Evolutionary conservation across 2,888 invertebrate species (phyloP).

Genomic region (Sipha maydis): DNA sequence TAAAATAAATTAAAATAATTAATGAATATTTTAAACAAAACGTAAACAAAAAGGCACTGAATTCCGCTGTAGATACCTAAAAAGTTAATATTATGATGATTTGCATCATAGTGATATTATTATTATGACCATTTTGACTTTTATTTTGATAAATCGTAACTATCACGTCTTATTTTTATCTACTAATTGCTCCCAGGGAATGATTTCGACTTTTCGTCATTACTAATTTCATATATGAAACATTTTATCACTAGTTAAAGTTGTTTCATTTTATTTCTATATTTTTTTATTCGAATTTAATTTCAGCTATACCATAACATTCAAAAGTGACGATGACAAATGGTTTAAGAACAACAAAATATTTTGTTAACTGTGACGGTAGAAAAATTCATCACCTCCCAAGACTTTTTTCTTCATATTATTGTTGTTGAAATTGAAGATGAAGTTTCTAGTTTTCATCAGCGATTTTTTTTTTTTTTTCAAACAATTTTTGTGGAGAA

Average conservation of each 20-base stretch:
- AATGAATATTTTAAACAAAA: too few species aligned
- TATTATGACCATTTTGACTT: neutral
- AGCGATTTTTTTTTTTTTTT: neutral
- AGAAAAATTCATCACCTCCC: conserved; percentile 27
- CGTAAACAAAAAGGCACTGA: too few species aligned
- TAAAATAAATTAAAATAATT: too few species aligned
- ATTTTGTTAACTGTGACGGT: neutral
- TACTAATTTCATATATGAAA: neutral
- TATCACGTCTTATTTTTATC: neutral
- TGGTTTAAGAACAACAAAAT: conserved; percentile 44
- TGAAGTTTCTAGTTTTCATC: neutral
- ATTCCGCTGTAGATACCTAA: too few species aligned
- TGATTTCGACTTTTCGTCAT: neutral
- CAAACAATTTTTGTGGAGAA: neutral
- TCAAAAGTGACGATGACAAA: conserved; percentile 51
- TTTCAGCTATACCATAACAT: conserved; percentile 18
- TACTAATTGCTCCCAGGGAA: neutral
- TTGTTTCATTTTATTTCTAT: neutral
- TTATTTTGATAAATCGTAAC: neutral
- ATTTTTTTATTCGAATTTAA: conserved; percentile 45
- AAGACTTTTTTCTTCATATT: neutral
- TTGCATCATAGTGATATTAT: too few species aligned
- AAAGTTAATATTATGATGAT: too few species aligned
- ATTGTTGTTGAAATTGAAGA: neutral
- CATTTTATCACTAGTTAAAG: neutral